Evolutionary conservation across 1,140 invertebrate genomes (phyloP).

Genomic region (Listronotus bonariensis): DNA sequence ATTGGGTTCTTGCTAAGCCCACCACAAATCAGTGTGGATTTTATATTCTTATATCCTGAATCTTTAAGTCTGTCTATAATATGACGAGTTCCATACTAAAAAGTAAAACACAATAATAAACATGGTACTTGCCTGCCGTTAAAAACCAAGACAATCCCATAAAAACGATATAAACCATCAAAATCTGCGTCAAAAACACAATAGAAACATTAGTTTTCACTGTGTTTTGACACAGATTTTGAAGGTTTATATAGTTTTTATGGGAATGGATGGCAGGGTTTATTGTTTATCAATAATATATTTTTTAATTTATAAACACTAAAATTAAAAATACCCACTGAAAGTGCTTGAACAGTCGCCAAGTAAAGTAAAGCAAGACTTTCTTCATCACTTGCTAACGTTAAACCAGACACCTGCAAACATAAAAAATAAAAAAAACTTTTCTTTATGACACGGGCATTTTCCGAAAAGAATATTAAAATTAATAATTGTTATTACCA

Average conservation of each 20-base stretch:
- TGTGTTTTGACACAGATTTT: no score
- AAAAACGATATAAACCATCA: no score
- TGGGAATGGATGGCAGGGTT: no score
- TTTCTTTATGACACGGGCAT: neutral
- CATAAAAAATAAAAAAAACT: conserved; percentile 57
- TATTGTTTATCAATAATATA: no score
- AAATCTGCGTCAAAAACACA: no score
- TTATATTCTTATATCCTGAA: conserved; percentile 67
- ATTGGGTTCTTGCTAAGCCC: conserved; percentile 85
- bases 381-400: conserved; percentile 70
- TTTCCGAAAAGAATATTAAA: neutral
- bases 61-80: conserved; percentile 76
- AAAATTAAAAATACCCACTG: conserved; percentile 65
- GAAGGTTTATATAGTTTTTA: no score
- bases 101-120: conserved; percentile 39
- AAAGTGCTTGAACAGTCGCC: conserved; percentile 84
- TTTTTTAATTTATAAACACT: conserved; percentile 4
- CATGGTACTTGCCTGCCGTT: no score
- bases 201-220: no score
- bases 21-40: conserved; percentile 82
- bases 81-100: conserved; percentile 88
- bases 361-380: conserved; percentile 83
- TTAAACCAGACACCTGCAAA: conserved; percentile 68
- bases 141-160: no score
- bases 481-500: no score